These are phyloP conservation scores for Cotesia typhae DNA, from an alignment of 1,140 invertebrate species.

Conservation along the genomic window DNA sequence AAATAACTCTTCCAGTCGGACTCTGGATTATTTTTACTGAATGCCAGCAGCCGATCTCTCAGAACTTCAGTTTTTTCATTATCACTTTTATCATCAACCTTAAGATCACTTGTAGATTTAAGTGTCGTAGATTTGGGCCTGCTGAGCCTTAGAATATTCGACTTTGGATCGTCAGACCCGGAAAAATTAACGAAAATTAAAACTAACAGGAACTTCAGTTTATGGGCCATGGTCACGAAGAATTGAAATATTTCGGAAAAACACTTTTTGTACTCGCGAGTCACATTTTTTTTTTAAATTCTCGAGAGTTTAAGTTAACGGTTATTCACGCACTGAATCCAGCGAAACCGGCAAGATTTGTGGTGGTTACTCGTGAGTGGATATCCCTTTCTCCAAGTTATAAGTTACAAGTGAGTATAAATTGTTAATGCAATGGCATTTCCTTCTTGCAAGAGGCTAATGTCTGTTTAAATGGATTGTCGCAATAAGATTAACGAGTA, in stretches of 20 bases:
- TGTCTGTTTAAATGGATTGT: too few species aligned
- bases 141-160: slow-evolving; percentile 54
- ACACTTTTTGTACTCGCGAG: too few species aligned
- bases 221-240: too few species aligned
- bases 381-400: slow-evolving; percentile 9
- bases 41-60: slow-evolving; percentile 40
- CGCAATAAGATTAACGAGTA: too few species aligned
- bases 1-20: slow-evolving; percentile 59
- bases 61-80: slow-evolving; percentile 21
- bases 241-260: too few species aligned
- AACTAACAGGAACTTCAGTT: too few species aligned
- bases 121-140: slow-evolving; percentile 31
- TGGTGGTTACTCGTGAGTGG: background rate
- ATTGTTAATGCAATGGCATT: too few species aligned
- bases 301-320: slow-evolving; percentile 34
- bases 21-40: slow-evolving; percentile 61
- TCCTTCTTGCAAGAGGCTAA: too few species aligned
- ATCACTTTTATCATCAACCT: slow-evolving; percentile 25
- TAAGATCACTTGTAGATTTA: background rate
- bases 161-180: slow-evolving; percentile 27
- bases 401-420: too few species aligned
- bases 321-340: slow-evolving; percentile 62
- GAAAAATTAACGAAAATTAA: too few species aligned
- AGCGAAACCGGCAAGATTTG: slow-evolving; percentile 45
- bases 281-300: too few species aligned